These are phyloP conservation scores for Muscicapa striata DNA, from an alignment of 2,797 vertebrate species.

Conservation along the genomic window DNA sequence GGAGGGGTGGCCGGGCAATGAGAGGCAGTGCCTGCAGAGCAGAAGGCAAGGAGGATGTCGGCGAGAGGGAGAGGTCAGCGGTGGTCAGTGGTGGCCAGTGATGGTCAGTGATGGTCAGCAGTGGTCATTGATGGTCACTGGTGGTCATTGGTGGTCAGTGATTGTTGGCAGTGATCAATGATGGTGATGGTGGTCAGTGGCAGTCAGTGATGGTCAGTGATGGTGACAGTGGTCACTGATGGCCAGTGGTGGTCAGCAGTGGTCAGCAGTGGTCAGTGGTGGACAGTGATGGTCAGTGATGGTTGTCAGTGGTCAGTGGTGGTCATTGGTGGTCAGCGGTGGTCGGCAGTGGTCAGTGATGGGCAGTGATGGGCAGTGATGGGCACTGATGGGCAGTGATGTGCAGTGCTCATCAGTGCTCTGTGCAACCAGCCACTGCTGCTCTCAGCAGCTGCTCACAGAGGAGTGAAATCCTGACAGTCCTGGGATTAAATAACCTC, in stretches of 20 bases:
- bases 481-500: background rate
- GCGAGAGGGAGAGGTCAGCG: background rate
- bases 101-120: background rate
- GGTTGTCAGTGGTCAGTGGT: too few relatives aligned
- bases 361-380: rapidly evolving
- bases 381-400: rapidly evolving
- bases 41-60: background rate
- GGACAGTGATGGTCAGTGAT: background rate
- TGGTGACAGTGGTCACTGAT: background rate
- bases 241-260: background rate
- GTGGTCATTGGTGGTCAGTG: too few relatives aligned
- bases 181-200: background rate
- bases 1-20: rapidly evolving
- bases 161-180: too few relatives aligned
- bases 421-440: rapidly evolving
- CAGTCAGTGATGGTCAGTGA: rapidly evolving
- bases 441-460: rapidly evolving
- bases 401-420: too few relatives aligned
- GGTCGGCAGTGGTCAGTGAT: rapidly evolving
- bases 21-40: rapidly evolving
- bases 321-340: rapidly evolving
- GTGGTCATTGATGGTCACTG: background rate
- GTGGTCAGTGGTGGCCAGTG: too few relatives aligned
- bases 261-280: too few relatives aligned
- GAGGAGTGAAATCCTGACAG: background rate